Conservation (phyloP, 2,113 vertebrate genomes). For the Hiodon tergisus region DNA sequence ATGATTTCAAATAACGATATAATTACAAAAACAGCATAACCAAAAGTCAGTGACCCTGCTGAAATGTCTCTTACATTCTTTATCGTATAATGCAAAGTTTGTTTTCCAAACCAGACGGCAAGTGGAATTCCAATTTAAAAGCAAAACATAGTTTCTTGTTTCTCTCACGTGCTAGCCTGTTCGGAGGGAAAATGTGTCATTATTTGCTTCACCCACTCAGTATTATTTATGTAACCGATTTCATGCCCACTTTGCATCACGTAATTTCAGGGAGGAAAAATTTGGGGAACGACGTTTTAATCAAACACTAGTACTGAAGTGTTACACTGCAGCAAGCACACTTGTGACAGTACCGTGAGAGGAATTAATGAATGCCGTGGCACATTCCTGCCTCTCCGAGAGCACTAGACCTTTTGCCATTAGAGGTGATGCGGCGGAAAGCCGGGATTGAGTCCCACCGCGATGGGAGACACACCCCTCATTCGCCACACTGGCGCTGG, state of each 20-base stretch:
- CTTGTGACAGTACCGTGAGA: too few species aligned
- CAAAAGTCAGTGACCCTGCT: too few species aligned
- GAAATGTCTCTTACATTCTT: not conserved
- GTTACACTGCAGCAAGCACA: not conserved
- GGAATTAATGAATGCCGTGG: too few species aligned
- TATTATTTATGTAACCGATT: not conserved
- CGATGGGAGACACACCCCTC: too few species aligned
- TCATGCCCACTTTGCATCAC: not conserved
- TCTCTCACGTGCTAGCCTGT: not conserved
- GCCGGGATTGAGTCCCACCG: too few species aligned
- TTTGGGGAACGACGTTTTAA: not conserved
- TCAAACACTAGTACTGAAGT: not conserved
- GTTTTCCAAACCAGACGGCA: not conserved
- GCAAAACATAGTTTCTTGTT: not conserved
- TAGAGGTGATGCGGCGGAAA: too few species aligned
- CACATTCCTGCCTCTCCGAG: too few species aligned
- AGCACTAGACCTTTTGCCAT: too few species aligned
- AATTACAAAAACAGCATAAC: too few species aligned
- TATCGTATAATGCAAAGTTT: not conserved
- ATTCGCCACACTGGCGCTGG: too few species aligned
- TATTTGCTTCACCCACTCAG: slow-evolving; percentile 2
- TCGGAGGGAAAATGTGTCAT: not conserved
- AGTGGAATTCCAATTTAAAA: not conserved
- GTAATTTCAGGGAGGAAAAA: not conserved
- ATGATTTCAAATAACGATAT: too few species aligned